Conservation (phyloP, 2,888 invertebrate genomes). For the Aleiodes leptofemur region DNA sequence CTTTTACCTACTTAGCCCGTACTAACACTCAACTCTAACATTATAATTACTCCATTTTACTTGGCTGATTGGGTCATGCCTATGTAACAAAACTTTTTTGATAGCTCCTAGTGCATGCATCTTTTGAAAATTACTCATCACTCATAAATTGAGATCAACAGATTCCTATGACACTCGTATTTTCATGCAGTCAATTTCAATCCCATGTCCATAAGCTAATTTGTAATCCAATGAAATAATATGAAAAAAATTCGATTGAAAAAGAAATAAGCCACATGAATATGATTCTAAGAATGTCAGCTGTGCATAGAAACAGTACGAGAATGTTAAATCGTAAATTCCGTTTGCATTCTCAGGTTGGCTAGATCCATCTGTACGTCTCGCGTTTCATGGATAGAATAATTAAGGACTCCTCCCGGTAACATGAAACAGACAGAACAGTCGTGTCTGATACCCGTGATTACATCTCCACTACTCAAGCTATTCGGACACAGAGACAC, state of each 20-base stretch:
- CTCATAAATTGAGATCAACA: too few relatives aligned
- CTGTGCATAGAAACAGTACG: conserved; percentile 11
- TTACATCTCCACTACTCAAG: conserved; percentile 35
- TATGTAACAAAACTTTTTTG: conserved; percentile 2
- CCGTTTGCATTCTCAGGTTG: conserved; percentile 19
- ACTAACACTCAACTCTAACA: conserved; percentile 43
- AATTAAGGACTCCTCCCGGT: conserved; percentile 47
- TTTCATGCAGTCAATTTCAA: too few relatives aligned
- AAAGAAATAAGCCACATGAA: conserved; percentile 42
- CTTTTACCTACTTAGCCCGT: conserved; percentile 23
- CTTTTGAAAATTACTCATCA: background rate
- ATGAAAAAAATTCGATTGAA: conserved; percentile 31
- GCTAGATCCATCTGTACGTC: conserved; percentile 39
- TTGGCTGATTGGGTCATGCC: conserved; percentile 37
- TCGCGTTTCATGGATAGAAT: conserved; percentile 40
- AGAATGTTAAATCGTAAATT: conserved; percentile 34
- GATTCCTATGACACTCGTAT: too few relatives aligned
- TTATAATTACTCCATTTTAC: conserved; percentile 40
- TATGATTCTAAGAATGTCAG: conserved; percentile 29
- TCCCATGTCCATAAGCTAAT: background rate
- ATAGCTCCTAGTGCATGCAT: background rate
- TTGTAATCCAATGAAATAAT: background rate
- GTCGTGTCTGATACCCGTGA: conserved; percentile 44
- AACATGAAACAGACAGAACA: conserved; percentile 45
- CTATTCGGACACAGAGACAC: conserved; percentile 41